A percentile compares a stretch with the other conserved stretches of the same genome.
These are phyloP conservation scores for Microctenopoma stevenorrisi DNA, from an alignment of 2,797 vertebrate species.

Conservation along the genomic window DNA sequence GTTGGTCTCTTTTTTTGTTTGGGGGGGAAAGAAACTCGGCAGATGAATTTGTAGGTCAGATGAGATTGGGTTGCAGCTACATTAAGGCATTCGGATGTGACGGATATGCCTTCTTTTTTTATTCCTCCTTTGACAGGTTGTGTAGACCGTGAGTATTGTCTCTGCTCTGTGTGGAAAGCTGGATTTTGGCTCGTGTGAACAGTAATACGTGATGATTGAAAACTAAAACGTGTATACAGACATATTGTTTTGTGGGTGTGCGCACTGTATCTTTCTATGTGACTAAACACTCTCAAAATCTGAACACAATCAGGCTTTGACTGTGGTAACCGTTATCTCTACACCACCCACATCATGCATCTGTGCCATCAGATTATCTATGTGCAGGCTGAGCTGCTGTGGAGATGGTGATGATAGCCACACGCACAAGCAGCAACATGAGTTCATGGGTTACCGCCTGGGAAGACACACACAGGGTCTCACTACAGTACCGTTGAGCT, in stretches of 20 bases:
- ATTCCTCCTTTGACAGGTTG: constrained; percentile 53
- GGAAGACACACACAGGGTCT: background rate
- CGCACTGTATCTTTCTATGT: no score
- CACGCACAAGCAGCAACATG: background rate
- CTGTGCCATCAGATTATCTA: constrained; percentile 17
- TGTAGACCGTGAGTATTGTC: constrained; percentile 72
- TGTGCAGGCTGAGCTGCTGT: constrained; percentile 5
- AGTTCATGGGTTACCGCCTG: background rate
- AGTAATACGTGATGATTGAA: no score
- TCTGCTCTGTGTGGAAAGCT: constrained; percentile 4
- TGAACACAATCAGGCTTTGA: background rate
- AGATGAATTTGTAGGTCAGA: background rate
- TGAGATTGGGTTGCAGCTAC: background rate
- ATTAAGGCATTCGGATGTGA: background rate
- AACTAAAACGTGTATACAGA: no score
- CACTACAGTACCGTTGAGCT: background rate
- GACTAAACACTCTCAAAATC: background rate
- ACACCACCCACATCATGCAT: constrained; percentile 31
- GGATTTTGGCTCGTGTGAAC: background rate
- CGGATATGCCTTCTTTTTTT: no score
- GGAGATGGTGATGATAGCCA: constrained; percentile 19
- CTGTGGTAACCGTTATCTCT: constrained; percentile 23
- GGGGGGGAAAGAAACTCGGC: background rate
- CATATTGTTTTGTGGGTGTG: no score
- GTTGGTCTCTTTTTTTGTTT: background rate